Base-by-base conservation (phyloP, 2,797 vertebrate genomes). In the Otus scops region DNA sequence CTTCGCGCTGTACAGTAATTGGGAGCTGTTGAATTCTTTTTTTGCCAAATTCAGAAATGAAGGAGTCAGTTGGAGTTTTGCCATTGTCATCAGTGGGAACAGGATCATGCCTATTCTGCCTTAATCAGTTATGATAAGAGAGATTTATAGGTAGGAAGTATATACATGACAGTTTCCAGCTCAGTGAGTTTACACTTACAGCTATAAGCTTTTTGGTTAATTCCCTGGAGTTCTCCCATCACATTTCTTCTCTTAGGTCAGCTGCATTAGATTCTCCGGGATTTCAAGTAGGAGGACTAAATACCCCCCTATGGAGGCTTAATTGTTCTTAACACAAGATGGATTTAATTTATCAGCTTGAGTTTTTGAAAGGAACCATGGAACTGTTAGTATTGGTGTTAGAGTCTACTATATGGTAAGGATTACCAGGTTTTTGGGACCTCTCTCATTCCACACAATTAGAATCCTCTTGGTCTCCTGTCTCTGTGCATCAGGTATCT, bases 111-210 rank as follows among this genome's bases (percentile, higher is more conserved):
- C 65, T 96, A 61, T 92, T 91, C 65, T 91, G 87, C 69, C 73
- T 78, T 96, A 94, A 91, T 95, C 86, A 88, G 95, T 96, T 95
- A 88, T 78, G 76, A 77, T 96, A 92, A 85, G 92, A 84, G 88
- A 88, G 89, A 94, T 93, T 94, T 96, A 94, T 91, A 91, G 91
- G 76, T 96, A 96, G 92, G 92, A 93, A 93, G 71, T 96, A 81
- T 78, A 85, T 92, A 89, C 81, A 94, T 83, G 78, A 80, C 81
- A 45, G 64, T 95, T 97, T 95, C 92, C 92, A 94, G 91, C 81
- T 94, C 95, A 93, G 4, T 64, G 89, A 89, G 65, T 93, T 93
- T 96, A 85, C 73, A 69, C 73, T 91, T 95, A 89, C 41, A 88
- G 51, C 95, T 88, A 30, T 75, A 77, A 92, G 87, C 82, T 87